These are phyloP conservation scores for Drosophila suboccidentalis DNA, from an alignment of 2,888 invertebrate species.

Conservation along the genomic window DNA sequence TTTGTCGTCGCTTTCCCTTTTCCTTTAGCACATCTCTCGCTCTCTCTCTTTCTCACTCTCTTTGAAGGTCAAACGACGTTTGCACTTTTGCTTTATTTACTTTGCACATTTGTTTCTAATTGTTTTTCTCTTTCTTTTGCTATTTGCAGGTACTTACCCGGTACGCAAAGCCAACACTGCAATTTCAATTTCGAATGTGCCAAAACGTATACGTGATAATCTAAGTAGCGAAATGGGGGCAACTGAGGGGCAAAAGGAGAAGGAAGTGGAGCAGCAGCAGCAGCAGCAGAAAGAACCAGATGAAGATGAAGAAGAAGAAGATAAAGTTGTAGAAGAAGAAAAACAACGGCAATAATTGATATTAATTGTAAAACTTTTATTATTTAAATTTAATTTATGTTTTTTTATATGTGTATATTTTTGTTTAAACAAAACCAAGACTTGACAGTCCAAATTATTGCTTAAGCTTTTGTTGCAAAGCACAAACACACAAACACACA, in stretches of 20 bases:
- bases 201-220: constrained; percentile 43
- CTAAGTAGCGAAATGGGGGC: constrained; percentile 48
- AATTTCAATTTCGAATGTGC: constrained; percentile 53
- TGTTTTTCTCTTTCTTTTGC: constrained; percentile 15
- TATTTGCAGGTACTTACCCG: constrained; percentile 48
- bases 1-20: constrained; percentile 64
- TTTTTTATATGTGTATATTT: constrained; percentile 59
- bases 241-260: constrained; percentile 16
- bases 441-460: constrained; percentile 50
- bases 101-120: constrained; percentile 52
- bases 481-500: constrained; percentile 11
- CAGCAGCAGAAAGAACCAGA: neutral
- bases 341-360: constrained; percentile 61
- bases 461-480: constrained; percentile 35
- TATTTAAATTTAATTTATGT: constrained; percentile 64
- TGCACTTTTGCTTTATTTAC: constrained; percentile 48
- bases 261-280: neutral
- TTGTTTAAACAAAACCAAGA: constrained; percentile 57
- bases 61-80: constrained; percentile 61
- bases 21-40: constrained; percentile 23
- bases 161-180: constrained; percentile 51
- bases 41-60: neutral
- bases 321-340: neutral
- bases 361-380: constrained; percentile 65
- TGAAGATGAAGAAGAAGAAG: neutral